Evolutionary conservation across 1,140 invertebrate genomes (phyloP), one percentile per base, ranked within the genome.

Genomic region (Diplogasteroides magnus): DNA sequence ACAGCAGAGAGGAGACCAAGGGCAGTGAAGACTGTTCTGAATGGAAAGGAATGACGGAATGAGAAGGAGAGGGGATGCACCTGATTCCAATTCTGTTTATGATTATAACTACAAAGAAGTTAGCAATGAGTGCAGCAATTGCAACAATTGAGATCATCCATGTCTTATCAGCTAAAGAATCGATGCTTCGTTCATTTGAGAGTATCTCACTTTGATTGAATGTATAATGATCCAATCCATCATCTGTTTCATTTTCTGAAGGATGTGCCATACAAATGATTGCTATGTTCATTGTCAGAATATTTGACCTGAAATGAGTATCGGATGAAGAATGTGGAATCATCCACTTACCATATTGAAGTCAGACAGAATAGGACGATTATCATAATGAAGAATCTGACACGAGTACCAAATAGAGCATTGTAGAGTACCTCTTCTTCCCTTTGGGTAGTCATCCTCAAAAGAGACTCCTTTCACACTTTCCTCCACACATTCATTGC

Each of bases 1-100:
- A 78, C 32, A 1, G 77, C 75, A 27, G 74, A 77, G 3, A 78
- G 29, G 23, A 78, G 31, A n/a, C 77, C 77, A 26, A 73, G 55
- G 32, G 64, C 59, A 15, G 73, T 61, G 62, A 78, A 78, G 2
- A 78, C 70, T 6, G 74, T 75, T 26, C 37, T 48, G 37, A 19
- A 48, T 11, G 37, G 19, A 19, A 48, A 11, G 6, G 37, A 48
- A 48, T 19, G 19, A 11, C 37, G 19, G 19, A 11, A 48, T 48
- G 19, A 19, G 37, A 48, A 48, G 37, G 19, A 48, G 6, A 6
- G 37, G 19, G 37, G 37, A 19, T 19, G 6, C 6, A 48, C 37
- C 77, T 61, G 57, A 74, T 76, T 2, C 77, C 77, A 64, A 74
- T 70, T 57, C 62, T 71, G 60, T 73, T 71, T 29, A 77, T 62